Evolutionary conservation across 2,888 invertebrate genomes (phyloP).

Genomic region (Eilema sororculum): DNA sequence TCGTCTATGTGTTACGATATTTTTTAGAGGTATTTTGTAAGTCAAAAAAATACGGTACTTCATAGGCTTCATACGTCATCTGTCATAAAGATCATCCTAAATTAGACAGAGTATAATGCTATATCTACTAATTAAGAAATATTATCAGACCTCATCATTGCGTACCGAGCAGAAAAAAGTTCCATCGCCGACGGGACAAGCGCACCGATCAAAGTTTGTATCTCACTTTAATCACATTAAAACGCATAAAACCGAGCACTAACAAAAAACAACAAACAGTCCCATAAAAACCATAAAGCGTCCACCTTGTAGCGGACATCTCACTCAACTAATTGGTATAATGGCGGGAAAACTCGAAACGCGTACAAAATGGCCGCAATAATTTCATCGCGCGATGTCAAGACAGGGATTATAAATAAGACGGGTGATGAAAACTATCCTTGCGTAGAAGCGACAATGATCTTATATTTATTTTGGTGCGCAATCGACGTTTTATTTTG

Average conservation of each 20-base stretch:
- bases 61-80: no score
- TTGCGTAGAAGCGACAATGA: conserved; percentile 80
- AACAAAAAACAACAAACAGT: conserved; percentile 62
- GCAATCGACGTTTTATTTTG: conserved; percentile 54
- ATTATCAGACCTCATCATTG: not conserved
- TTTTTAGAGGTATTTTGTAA: no score
- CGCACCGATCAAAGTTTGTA: not conserved
- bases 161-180: not conserved
- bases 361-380: conserved; percentile 77
- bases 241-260: conserved; percentile 44
- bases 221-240: conserved; percentile 41
- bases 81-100: no score
- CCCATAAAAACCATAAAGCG: conserved; percentile 76
- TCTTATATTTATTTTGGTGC: conserved; percentile 74
- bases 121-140: not conserved
- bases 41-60: no score
- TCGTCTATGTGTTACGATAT: no score
- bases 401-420: conserved; percentile 81
- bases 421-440: conserved; percentile 82
- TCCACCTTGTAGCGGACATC: conserved; percentile 80
- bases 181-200: not conserved
- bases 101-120: no score
- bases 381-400: conserved; percentile 80
- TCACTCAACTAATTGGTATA: conserved; percentile 86
- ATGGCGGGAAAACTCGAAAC: conserved; percentile 81